Evolutionary conservation across 2,888 invertebrate species (phyloP), one percentile per base, ranked within the genome.

Genomic region (Melanostoma mellinum): DNA sequence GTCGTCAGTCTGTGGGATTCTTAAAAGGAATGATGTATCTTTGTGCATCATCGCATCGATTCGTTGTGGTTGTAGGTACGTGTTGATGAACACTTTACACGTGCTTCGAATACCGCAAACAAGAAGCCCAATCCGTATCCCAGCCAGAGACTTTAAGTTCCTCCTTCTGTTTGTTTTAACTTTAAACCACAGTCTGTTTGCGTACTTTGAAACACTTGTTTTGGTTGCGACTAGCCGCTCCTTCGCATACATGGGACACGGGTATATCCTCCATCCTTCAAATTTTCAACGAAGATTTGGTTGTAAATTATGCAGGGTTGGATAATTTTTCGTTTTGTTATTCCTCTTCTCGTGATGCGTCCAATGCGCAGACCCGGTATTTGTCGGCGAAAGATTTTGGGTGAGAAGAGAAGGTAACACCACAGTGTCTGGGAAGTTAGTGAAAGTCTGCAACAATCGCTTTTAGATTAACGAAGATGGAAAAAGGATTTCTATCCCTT

Each of bases 21-120:
- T 20, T 20, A 20, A 20, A 20, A 30, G 38, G 32, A 5, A 50
- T 48, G 61, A 40, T 63, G 38, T 36, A 50, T 50, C 50, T 48
- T 30, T 50, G 63, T 63, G 50, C 63, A 63, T 33, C 60, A 63
- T 46, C 65, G 53, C 46, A 35, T 8, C 56, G 53, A 75, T 80
- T 71, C 71, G 58, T 52, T 72, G 56, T 69, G 78, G 67, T 73
- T 53, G 44, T n/a, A 69, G 74, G 69, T 74, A 84, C 78, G 84
- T 84, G 84, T 71, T 84, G 78, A 84, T 84, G 78, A 84, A 84
- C 84, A 84, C 73, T 84, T 78, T 78, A 61, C 78, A 84, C 78
- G 84, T 84, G 78, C 67, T 67, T 46, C 1, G 84, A 65, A 84
- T 74, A 38, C n/a, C 20, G 20, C 20, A 20, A 20, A 20, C 20